A percentile compares a stretch with the other conserved stretches of the same genome.
phyloP scores from a whole-genome alignment of 1,140 invertebrate species.

The Aphelinus certus region DNA sequence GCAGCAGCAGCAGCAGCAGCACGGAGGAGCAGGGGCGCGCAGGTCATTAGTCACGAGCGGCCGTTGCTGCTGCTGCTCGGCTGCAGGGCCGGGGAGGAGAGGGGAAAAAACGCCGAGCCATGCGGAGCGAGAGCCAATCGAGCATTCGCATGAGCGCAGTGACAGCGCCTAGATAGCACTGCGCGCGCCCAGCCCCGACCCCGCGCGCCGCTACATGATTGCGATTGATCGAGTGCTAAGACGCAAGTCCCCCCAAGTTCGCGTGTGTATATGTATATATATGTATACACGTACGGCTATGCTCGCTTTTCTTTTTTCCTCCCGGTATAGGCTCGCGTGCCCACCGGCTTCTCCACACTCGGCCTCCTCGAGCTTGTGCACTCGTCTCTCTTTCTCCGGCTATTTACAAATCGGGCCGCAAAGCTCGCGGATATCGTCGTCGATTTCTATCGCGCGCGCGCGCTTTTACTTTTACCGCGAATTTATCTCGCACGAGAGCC shows the following conservation, averaged over 20 bases:
- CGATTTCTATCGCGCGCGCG: too few species aligned
- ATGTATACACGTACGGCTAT: not conserved
- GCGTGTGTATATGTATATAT: not conserved
- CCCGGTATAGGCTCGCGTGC: not conserved
- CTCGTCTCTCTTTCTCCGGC: not conserved
- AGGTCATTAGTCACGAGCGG: conserved; percentile 38
- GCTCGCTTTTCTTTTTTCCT: not conserved
- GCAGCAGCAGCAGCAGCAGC: not conserved
- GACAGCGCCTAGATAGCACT: conserved; percentile 33
- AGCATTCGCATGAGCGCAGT: conserved; percentile 26
- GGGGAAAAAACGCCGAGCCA: not conserved
- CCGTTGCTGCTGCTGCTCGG: not conserved
- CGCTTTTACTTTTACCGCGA: too few species aligned
- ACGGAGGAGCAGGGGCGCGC: conserved; percentile 14
- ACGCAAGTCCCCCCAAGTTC: conserved; percentile 14
- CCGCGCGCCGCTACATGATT: conserved; percentile 9
- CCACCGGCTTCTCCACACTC: not conserved
- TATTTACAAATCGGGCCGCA: too few species aligned
- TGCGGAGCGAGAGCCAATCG: conserved; percentile 26
- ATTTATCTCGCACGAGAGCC: too few species aligned
- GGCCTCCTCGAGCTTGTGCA: not conserved
- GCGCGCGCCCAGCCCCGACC: not conserved
- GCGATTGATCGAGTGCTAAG: conserved; percentile 38
- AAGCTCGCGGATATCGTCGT: too few species aligned
- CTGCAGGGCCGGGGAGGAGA: conserved; percentile 9